Percentiles rank a stretch among this genome's conserved stretches.
Conservation (phyloP, 2,113 vertebrate genomes). For the Conger conger region DNA sequence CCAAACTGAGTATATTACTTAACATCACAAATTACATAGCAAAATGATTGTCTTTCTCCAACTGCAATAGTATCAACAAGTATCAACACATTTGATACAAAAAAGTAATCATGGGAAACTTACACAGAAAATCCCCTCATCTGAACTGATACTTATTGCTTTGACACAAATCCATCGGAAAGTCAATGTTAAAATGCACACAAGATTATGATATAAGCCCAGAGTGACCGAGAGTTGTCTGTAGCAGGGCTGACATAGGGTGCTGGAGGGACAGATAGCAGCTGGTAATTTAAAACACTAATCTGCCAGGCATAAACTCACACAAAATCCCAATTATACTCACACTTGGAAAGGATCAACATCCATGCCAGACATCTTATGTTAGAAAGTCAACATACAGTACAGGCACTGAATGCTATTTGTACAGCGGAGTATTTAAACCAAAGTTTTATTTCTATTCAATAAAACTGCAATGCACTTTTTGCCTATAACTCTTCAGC, state of each 20-base stretch:
- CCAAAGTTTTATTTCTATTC: background rate
- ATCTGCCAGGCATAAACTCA: background rate
- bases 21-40: too few relatives aligned
- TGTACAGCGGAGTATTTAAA: background rate
- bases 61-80: background rate
- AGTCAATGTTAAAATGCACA: background rate
- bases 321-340: background rate
- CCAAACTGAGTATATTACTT: constrained; percentile 42
- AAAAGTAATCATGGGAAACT: constrained; percentile 5
- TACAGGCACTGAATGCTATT: background rate
- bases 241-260: background rate
- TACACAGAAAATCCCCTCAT: constrained; percentile 12
- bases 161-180: background rate
- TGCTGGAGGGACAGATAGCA: background rate
- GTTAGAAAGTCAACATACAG: background rate
- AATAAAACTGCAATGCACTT: background rate
- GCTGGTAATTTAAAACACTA: constrained; percentile 11
- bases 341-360: background rate
- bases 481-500: too few relatives aligned
- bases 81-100: background rate
- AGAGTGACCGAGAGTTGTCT: background rate
- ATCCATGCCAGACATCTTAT: background rate
- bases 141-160: background rate
- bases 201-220: background rate
- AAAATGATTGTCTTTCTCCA: background rate